Base-by-base conservation (phyloP, 2,888 invertebrate species). In the Agelastica alni region DNA sequence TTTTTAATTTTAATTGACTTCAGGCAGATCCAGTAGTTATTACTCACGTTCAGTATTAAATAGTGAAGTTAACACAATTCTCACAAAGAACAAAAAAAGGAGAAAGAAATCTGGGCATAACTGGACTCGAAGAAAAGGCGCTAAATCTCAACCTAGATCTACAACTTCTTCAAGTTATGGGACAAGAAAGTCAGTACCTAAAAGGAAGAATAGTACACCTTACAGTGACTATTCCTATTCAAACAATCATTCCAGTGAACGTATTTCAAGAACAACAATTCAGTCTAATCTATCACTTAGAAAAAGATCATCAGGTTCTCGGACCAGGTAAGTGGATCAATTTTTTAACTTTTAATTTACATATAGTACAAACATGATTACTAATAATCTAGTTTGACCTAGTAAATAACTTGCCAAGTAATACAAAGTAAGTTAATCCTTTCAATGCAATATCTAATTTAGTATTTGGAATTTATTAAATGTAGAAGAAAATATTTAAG, bases 101-200 rank as follows among this genome's bases (percentile, higher is more conserved):
- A 48, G 36, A 16, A 48, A 49, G 10, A 43, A 20, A 17, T 52
- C 32, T 18, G 56, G 56, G 1, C 56, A 52, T 13, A 51, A 47
- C 30, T 51, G 56, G 56, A 41, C 48, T 2, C 39, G 48, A 26
- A 9, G 14, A 4, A 49, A 49, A 36, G 22, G 49, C 3, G 49
- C 41, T 9, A 42, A 32, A 37, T 41, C 49, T n/a, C 2, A 6
- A 4, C 34, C 34, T 16, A 49, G 41, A 49, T 42, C 31, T 22
- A 5, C 3, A 4, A n/a, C 14, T 14, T 13, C 20, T n/a, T n/a
- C n/a, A 6, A 30, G 37, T 7, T 31, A 45, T 32, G n/a, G 14
- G 4, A 28, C n/a, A 42, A 9, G 26, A 9, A n/a, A 4, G n/a
- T 1, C 39, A n/a, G n/a, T 9, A 7, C 1, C 14, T 12, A 36